Evolutionary conservation across 2,113 vertebrate species (phyloP), one percentile per base, ranked within the genome.

Genomic region (Corynorhinus townsendii): DNA sequence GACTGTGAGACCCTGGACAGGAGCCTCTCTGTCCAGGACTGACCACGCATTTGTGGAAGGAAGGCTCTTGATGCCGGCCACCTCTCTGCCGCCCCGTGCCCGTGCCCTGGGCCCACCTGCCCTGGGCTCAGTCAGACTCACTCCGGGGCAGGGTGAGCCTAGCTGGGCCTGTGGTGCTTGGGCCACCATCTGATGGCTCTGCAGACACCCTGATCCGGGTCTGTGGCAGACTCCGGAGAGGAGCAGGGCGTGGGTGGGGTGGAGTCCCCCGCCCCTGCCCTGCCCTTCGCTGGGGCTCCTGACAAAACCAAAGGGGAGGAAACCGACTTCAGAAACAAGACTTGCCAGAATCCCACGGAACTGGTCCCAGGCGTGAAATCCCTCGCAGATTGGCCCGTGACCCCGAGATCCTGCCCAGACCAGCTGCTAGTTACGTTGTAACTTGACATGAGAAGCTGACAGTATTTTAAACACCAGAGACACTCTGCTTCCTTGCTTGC

Each of bases 391-490:
- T 4, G 11, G 93, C 85, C 86, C 77, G 93, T 94, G 73, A 95
- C 97, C 87, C 0, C 0, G 22, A 90, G 95, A 92, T 94, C 94
- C 96, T 96, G 92, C 92, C 95, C 19, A 1, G 94, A 95, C 92
- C 85, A 94, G 92, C 88, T 90, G 95, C 96, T 95, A 95, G 96
- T 97, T 97, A 96, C 94, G 97, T 96, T 97, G 97, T 98, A 97
- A 97, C 97, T 96, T 95, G 94, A 97, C 93, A 77, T 86, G 95
- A 96, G 95, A 96, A 86, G 95, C 87, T 79, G 95, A 93, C 92
- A 96, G 96, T 11, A 89, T 94, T 96, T 91, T 96, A 95, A 95
- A 90, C 90, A 87, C 86, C 38, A 4, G 30, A 33, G 30, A 17
- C 64, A 66, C 64, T n/a, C 64, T 10, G 75, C 79, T 28, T 49